Base-by-base conservation (phyloP, 2,888 invertebrate species). In the Leptinotarsa peninsularis region DNA sequence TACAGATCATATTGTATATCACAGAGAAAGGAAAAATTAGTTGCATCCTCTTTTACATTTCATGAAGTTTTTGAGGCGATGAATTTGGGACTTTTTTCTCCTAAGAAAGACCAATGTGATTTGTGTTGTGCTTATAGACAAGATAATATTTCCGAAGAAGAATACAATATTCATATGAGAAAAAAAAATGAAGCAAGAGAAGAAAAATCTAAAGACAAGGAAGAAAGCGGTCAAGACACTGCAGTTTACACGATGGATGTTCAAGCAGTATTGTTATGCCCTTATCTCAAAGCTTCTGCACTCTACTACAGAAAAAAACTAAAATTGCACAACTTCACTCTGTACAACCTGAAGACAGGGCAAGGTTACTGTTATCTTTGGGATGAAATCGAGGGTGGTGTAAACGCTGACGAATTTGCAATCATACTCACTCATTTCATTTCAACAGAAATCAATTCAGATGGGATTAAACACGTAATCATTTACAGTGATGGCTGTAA, bases 261-360 rank as follows among this genome's bases (percentile, higher is more conserved):
- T 17, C 78, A 79, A 66, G 23, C 77, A 14, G 76, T 79, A 14
- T 58, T 75, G 43, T 60, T 79, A 68, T 58, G 74, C 66, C 76
- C 76, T 33, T 52, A 75, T 54, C 72, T 72, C 5, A 79, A 73
- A 63, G 75, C 67, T 27, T 72, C 70, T 23, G 49, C 71, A 15
- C 50, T 79, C 14, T 79, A 79, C 58, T 79, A 76, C 67, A 80
- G 76, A 71, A 78, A 58, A 50, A 77, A 78, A 71, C 68, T 78
- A 52, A 54, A 58, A 33, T 72, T 79, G 17, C 79, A 79, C 60
- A 79, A 78, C 50, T 76, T 77, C 49, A 76, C 77, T 4, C 15
- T 75, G 18, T 79, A 63, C 63, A 74, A 78, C 71, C 49, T 77
- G 52, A 77, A 71, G 67, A 66, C 60, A 15, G 50, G 60, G 15